A percentile compares a stretch with the other conserved stretches of the same genome.
phyloP scores from a whole-genome alignment of 2,113 vertebrate species.

The Callopanchax toddi region DNA sequence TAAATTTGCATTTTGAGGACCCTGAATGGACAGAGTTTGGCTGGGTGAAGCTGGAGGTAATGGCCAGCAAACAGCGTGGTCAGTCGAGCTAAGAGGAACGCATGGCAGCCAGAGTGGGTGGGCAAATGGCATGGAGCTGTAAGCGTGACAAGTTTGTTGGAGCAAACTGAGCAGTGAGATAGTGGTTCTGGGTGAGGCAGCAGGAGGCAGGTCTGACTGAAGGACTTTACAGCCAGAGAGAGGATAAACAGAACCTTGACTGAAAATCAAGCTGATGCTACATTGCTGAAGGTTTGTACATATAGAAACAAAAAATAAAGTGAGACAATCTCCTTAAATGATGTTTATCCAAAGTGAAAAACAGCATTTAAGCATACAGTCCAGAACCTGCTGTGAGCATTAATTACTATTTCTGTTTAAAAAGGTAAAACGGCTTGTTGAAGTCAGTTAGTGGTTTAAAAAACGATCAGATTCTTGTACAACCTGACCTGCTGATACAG shows the following conservation, averaged over 20 bases:
- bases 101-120: background rate
- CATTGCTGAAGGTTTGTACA: background rate
- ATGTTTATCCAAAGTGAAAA: too few species aligned
- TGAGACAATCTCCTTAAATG: too few species aligned
- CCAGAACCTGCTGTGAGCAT: too few species aligned
- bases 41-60: background rate
- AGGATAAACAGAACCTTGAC: background rate
- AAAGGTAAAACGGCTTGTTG: too few species aligned
- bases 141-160: conserved; percentile 2
- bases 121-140: background rate
- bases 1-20: background rate
- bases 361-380: too few species aligned
- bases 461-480: too few species aligned
- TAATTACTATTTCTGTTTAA: too few species aligned
- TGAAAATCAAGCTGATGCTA: background rate
- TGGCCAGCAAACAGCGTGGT: background rate
- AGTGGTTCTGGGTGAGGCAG: background rate
- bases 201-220: background rate
- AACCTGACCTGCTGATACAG: too few species aligned
- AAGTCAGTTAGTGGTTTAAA: background rate
- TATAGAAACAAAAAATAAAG: too few species aligned
- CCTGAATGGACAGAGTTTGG: background rate
- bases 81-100: background rate
- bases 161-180: conserved; percentile 1
- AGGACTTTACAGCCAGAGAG: background rate